A percentile compares a stretch with the other conserved stretches of the same genome.
phyloP scores from a whole-genome alignment of 2,113 vertebrate species.

The Bubo scandiacus region DNA sequence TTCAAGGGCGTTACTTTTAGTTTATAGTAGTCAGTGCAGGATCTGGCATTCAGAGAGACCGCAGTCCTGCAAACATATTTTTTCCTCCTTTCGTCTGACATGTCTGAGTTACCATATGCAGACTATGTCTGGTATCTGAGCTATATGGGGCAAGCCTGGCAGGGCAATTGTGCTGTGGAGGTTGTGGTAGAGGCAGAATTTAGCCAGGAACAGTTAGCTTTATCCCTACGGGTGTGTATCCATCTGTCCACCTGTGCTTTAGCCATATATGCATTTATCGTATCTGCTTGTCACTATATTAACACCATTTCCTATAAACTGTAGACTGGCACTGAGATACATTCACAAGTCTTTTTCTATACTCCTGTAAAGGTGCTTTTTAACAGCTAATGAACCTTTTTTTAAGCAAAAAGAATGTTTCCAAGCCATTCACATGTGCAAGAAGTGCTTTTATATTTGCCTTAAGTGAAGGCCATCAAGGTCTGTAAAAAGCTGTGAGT shows the following conservation, averaged over 20 bases:
- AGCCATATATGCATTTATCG: neutral
- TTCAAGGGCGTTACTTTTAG: neutral
- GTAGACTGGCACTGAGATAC: neutral
- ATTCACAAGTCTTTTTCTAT: neutral
- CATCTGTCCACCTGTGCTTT: neutral
- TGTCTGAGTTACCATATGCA: neutral
- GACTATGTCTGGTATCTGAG: neutral
- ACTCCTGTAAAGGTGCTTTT: neutral
- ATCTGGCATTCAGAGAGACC: neutral
- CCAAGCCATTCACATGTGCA: neutral
- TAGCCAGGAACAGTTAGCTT: neutral
- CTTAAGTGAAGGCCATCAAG: neutral
- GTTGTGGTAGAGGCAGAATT: neutral
- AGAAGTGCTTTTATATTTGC: constrained; percentile 8
- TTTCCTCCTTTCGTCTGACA: neutral
- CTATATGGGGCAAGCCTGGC: neutral
- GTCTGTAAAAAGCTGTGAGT: neutral
- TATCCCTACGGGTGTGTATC: neutral
- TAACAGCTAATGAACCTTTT: neutral
- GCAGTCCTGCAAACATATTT: neutral
- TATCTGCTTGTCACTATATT: neutral
- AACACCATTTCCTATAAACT: neutral
- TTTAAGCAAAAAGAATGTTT: neutral
- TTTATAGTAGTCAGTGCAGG: neutral
- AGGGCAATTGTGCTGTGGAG: neutral